These are phyloP conservation scores for Hypsopygia costalis DNA, from an alignment of 2,888 invertebrate species.

Conservation along the genomic window DNA sequence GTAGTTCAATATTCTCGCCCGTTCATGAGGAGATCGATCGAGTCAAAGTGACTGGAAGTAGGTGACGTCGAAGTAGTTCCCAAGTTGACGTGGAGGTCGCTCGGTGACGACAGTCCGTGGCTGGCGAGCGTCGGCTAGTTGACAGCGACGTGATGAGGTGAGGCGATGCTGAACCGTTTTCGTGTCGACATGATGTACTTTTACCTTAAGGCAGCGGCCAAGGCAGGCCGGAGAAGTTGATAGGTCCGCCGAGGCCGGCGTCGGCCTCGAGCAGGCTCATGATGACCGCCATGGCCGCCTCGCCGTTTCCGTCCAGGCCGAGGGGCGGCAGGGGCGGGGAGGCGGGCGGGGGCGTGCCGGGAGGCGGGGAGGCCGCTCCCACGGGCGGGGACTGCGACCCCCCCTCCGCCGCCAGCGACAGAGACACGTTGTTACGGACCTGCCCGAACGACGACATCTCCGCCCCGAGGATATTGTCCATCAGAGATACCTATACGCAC, in stretches of 20 bases:
- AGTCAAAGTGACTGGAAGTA: no score
- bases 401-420: conserved; percentile 39
- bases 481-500: conserved; percentile 22
- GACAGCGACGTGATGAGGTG: background rate
- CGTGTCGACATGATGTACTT: no score
- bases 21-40: no score
- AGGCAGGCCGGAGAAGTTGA: conserved; percentile 91
- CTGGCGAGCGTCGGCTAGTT: no score
- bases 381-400: conserved; percentile 29
- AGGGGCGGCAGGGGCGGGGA: conserved; percentile 48
- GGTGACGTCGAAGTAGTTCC: no score
- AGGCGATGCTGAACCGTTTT: background rate
- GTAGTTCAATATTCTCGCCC: no score
- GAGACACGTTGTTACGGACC: conserved; percentile 58
- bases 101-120: no score
- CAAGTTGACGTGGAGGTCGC: no score
- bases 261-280: conserved; percentile 95
- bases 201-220: conserved; percentile 87
- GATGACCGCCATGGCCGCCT: conserved; percentile 95
- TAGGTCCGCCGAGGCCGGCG: conserved; percentile 92
- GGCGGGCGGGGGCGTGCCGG: conserved; percentile 15
- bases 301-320: conserved; percentile 87
- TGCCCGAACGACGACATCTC: conserved; percentile 31
- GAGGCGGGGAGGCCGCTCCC: conserved; percentile 17
- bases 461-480: conserved; percentile 45